phyloP scores from a whole-genome alignment of 2,888 invertebrate species.

The Tromatobia lineatoria region DNA sequence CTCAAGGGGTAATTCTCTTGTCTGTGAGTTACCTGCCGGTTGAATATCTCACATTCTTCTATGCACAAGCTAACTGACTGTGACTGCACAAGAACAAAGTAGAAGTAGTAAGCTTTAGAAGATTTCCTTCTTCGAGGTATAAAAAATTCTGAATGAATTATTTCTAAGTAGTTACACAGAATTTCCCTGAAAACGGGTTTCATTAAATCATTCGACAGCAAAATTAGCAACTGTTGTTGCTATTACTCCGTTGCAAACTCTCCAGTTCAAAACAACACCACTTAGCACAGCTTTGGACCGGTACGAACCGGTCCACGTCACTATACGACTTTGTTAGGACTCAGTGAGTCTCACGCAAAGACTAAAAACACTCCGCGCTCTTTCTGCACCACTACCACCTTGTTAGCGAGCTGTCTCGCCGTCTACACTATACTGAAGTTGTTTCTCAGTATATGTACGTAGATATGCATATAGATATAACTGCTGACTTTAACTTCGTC shows the following conservation, averaged over 20 bases:
- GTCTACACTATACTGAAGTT: neutral
- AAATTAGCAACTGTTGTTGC: neutral
- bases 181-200: too few species aligned
- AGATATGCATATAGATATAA: neutral
- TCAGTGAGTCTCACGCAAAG: neutral
- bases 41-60: too few species aligned
- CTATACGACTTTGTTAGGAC: slow-evolving; percentile 39
- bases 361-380: neutral
- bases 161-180: too few species aligned
- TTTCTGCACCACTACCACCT: slow-evolving; percentile 28
- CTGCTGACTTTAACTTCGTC: slow-evolving; percentile 12
- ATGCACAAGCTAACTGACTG: too few species aligned
- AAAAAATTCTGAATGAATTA: too few species aligned
- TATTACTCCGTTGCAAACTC: slow-evolving; percentile 31
- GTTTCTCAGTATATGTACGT: neutral
- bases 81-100: too few species aligned
- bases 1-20: slow-evolving; percentile 44
- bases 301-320: slow-evolving; percentile 44
- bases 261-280: slow-evolving; percentile 62
- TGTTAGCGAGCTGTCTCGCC: slow-evolving; percentile 20
- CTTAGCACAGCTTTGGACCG: slow-evolving; percentile 55
- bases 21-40: slow-evolving; percentile 34
- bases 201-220: too few species aligned
- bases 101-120: too few species aligned
- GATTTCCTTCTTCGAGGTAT: too few species aligned